A percentile compares a stretch with the other conserved stretches of the same genome.
Conservation (phyloP, 2,113 vertebrate genomes). For the Nicator chloris region DNA sequence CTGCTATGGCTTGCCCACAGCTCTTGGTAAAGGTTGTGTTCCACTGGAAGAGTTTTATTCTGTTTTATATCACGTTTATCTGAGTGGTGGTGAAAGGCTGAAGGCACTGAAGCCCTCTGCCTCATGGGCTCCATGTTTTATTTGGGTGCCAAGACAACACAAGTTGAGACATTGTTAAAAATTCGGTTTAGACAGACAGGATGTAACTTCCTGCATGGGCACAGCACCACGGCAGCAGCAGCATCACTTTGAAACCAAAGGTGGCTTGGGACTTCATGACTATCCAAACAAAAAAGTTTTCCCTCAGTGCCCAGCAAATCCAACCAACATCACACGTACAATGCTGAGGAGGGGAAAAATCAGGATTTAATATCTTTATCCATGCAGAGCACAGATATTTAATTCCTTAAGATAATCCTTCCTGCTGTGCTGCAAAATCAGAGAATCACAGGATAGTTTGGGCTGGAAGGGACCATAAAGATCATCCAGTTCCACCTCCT, state of each 20-base stretch:
- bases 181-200: background rate
- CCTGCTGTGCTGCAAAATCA: background rate
- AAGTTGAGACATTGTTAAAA: background rate
- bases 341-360: background rate
- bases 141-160: background rate
- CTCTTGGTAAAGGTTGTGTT: constrained; percentile 27
- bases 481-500: background rate
- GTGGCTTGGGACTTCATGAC: background rate
- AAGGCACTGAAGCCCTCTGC: background rate
- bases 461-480: background rate
- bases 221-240: background rate
- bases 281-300: background rate
- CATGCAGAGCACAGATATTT: background rate
- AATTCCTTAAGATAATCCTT: background rate
- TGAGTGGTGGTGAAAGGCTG: background rate
- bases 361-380: background rate
- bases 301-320: background rate
- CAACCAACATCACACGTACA: background rate
- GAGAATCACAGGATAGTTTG: background rate
- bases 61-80: background rate
- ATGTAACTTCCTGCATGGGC: background rate
- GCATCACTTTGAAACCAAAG: background rate
- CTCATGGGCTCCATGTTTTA: rapidly evolving
- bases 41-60: background rate
- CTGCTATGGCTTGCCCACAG: background rate